Base-by-base conservation (phyloP, 2,797 vertebrate genomes). In the Tarsius wallacei region DNA sequence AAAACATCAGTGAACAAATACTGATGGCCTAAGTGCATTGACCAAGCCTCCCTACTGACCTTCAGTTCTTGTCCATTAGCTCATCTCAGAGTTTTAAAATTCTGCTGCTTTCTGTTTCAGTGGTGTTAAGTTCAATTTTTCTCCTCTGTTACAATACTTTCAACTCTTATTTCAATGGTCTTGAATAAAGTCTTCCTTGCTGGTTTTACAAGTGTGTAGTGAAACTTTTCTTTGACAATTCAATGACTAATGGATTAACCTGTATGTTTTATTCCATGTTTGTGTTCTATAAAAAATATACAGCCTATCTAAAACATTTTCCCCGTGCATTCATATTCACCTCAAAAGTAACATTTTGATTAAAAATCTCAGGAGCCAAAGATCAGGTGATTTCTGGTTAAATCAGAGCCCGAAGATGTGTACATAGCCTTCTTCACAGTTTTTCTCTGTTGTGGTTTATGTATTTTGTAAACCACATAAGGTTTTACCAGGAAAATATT, bases 401-500 rank as follows among this genome's bases (percentile, higher is more conserved):
- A 94, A 85, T 74, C 55, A 81, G 51, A 95, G 10, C 11, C 66
- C 61, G 33, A 70, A 90, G 26, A 84, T 86, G 12, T 83, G 16
- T 88, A 74, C 19, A 33, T 7, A 84, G 10, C 28, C 91, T 26
- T 88, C 80, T 84, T 98, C 85, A 84, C 68, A 93, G 91, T 61
- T 96, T 96, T 83, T 53, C 42, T 92, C 47, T 96, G 59, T 74
- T 95, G 55, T 91, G 42, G 91, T 47, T 87, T 81, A 57, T 19
- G 9, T 61, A 93, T 94, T 97, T 95, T 47, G 47, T 96, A 97
- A 97, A 94, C 36, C 22, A 93, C 76, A 90, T 82, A 87, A 71
- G 13, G 74, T 78, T 95, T 94, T 77, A 66, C 31, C 4, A 70
- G 33, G 31, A 76, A 96, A 96, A 93, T 87, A 94, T 14, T 83